Evolutionary conservation across 1,140 invertebrate species (phyloP).

Genomic region (Drosophila subpulchrella): DNA sequence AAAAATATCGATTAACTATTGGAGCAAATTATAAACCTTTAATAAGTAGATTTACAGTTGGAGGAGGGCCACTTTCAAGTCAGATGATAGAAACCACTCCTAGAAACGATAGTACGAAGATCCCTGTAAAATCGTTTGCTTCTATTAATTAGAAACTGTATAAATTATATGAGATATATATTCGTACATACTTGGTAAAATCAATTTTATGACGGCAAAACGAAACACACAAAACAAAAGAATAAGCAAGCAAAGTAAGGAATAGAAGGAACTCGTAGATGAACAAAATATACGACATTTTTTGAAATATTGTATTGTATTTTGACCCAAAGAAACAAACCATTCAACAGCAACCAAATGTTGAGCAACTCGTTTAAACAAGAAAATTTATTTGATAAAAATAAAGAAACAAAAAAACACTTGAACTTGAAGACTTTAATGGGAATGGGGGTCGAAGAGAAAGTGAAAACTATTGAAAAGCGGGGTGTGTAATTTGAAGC

Average conservation of each 20-base stretch:
- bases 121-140: constrained; percentile 71
- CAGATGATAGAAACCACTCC: constrained; percentile 8
- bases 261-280: constrained; percentile 35
- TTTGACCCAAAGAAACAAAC: constrained; percentile 77
- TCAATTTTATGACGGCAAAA: constrained; percentile 51
- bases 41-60: constrained; percentile 49
- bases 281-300: constrained; percentile 60
- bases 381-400: constrained; percentile 74
- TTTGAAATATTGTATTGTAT: constrained; percentile 78
- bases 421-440: background rate
- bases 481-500: background rate
- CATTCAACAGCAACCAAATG: constrained; percentile 59
- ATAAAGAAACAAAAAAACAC: constrained; percentile 60
- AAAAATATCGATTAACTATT: constrained; percentile 37
- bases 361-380: constrained; percentile 76
- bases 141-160: constrained; percentile 77
- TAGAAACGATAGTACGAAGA: constrained; percentile 28
- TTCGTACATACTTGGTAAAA: constrained; percentile 44
- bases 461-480: background rate
- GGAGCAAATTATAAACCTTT: constrained; percentile 40
- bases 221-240: constrained; percentile 10
- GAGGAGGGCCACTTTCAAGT: constrained; percentile 20
- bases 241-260: constrained; percentile 24
- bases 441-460: background rate
- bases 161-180: constrained; percentile 62